phyloP scores from a whole-genome alignment of 1,140 invertebrate species.

The Danaus melanippus region DNA sequence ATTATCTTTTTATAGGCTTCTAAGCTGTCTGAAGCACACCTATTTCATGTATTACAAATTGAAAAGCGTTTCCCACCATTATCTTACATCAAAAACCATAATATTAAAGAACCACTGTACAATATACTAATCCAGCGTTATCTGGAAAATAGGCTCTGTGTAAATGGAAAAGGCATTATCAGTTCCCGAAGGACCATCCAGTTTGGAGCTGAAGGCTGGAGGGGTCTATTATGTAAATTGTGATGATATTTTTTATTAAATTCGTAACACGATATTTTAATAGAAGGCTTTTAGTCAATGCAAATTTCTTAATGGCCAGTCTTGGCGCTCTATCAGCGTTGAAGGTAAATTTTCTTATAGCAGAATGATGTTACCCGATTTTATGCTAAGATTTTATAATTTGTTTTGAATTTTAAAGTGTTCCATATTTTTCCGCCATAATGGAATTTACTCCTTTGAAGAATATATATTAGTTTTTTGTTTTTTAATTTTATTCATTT shows the following conservation, averaged over 20 bases:
- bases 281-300: slow-evolving; percentile 27
- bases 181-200: slow-evolving; percentile 34
- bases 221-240: slow-evolving; percentile 46
- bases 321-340: slow-evolving; percentile 12
- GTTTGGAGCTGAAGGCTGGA: slow-evolving; percentile 23
- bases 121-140: slow-evolving; percentile 45
- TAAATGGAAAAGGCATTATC: slow-evolving; percentile 48
- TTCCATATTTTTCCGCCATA: too few species aligned
- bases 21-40: slow-evolving; percentile 15
- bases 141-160: slow-evolving; percentile 35
- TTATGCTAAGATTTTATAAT: too few species aligned
- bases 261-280: slow-evolving; percentile 36
- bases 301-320: slow-evolving; percentile 28
- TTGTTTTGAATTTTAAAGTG: too few species aligned
- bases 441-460: too few species aligned
- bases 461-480: too few species aligned
- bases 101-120: slow-evolving; percentile 33
- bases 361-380: too few species aligned
- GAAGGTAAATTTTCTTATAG: slow-evolving; percentile 11
- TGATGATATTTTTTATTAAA: slow-evolving; percentile 39
- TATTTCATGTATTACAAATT: slow-evolving; percentile 16
- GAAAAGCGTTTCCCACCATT: slow-evolving; percentile 17
- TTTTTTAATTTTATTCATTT: too few species aligned
- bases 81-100: slow-evolving; percentile 30
- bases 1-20: slow-evolving; percentile 4